Conservation (phyloP, 2,113 vertebrate genomes). For the Pomatostomus ruficeps region DNA sequence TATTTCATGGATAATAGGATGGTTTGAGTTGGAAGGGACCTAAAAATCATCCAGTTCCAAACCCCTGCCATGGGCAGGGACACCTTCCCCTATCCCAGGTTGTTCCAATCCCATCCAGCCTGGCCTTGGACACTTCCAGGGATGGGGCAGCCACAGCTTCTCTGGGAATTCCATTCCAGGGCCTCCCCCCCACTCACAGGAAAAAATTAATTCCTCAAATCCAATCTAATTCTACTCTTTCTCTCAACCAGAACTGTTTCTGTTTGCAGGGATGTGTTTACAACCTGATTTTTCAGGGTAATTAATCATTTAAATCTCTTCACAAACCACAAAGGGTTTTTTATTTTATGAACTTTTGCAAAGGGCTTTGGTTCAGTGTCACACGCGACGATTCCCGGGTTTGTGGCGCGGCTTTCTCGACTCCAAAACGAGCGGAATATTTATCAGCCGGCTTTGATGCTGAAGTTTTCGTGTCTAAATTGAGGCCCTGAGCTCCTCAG, state of each 20-base stretch:
- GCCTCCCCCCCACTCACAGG: accelerated
- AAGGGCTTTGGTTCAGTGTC: neutral
- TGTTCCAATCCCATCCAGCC: accelerated
- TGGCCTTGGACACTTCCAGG: neutral
- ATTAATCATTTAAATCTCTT: neutral
- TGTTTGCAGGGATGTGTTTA: neutral
- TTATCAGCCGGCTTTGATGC: neutral
- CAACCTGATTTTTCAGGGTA: neutral
- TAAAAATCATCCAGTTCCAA: neutral
- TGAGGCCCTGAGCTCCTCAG: neutral
- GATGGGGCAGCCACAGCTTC: neutral
- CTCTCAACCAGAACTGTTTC: neutral
- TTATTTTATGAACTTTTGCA: neutral
- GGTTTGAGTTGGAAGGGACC: neutral
- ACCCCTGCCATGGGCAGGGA: neutral
- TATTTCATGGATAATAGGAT: neutral
- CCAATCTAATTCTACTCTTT: neutral
- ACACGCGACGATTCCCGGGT: neutral
- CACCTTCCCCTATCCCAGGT: neutral
- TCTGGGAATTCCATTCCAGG: accelerated
- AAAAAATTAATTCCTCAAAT: neutral
- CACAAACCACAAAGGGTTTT: neutral
- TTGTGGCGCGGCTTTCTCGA: neutral
- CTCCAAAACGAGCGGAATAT: neutral
- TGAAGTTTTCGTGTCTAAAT: neutral